Percentiles rank a stretch among this genome's conserved stretches.
These are phyloP conservation scores for Sylvilagus floridanus DNA, from an alignment of 2,797 vertebrate species.

Conservation along the genomic window DNA sequence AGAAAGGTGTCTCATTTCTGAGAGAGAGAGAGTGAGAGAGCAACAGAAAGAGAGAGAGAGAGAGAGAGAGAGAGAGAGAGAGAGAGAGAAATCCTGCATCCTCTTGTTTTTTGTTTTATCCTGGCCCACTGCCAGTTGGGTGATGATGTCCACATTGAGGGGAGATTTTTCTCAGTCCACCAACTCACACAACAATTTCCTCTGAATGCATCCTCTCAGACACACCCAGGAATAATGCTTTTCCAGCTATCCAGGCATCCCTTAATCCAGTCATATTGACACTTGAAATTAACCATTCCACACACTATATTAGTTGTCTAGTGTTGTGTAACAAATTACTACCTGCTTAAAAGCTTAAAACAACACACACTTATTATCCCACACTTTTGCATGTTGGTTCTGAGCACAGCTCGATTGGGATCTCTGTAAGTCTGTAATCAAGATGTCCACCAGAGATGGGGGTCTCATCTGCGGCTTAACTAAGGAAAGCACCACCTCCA, in stretches of 20 bases:
- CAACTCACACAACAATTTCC: background rate
- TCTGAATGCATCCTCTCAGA: background rate
- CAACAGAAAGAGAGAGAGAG: background rate
- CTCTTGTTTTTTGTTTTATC: background rate
- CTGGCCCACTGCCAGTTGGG: background rate
- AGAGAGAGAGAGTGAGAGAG: background rate
- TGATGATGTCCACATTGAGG: background rate
- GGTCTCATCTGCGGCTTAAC: background rate
- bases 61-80: background rate
- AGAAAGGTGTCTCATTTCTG: background rate
- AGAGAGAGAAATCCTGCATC: background rate
- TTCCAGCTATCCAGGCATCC: background rate
- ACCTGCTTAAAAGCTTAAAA: background rate
- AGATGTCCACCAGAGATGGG: background rate
- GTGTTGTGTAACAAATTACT: background rate
- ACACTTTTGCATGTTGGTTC: background rate
- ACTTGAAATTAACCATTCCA: background rate
- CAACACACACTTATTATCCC: background rate
- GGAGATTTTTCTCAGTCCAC: background rate
- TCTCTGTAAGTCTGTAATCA: background rate
- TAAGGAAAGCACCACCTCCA: background rate
- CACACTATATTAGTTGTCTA: background rate
- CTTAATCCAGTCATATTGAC: background rate
- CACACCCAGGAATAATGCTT: background rate
- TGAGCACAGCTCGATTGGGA: background rate